These are phyloP conservation scores for Brachyptera risi DNA, from an alignment of 2,888 invertebrate genomes.

Conservation along the genomic window DNA sequence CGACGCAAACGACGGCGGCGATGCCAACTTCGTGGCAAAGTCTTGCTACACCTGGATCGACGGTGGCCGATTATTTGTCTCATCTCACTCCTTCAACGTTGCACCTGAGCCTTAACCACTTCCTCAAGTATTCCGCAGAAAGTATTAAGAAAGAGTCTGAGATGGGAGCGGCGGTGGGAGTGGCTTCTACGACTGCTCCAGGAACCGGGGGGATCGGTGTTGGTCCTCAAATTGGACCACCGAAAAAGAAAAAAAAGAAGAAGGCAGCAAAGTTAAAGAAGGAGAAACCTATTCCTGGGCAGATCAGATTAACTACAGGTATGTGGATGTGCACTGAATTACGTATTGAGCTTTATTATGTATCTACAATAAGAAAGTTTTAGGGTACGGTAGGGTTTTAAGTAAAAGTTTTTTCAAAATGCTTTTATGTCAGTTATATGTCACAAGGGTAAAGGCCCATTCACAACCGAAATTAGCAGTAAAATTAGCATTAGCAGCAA, in stretches of 20 bases:
- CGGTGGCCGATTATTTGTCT: constrained; percentile 80
- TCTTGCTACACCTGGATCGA: constrained; percentile 65
- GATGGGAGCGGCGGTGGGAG: constrained; percentile 39
- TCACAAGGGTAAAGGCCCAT: too few species aligned
- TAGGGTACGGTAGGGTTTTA: too few species aligned
- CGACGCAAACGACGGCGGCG: constrained; percentile 38
- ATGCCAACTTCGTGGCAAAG: constrained; percentile 68
- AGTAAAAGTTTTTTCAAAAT: too few species aligned
- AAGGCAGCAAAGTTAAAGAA: constrained; percentile 74
- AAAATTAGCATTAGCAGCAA: too few species aligned
- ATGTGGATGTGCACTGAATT: too few species aligned
- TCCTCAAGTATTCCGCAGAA: constrained; percentile 73
- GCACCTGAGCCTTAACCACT: constrained; percentile 76
- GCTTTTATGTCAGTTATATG: too few species aligned
- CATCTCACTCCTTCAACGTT: constrained; percentile 69
- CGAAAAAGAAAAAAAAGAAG: constrained; percentile 73
- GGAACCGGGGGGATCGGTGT: constrained; percentile 43
- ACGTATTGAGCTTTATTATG: too few species aligned
- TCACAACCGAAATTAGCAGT: too few species aligned
- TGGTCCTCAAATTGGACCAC: constrained; percentile 40
- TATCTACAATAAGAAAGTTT: too few species aligned
- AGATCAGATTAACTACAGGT: too few species aligned
- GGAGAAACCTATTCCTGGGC: constrained; percentile 78
- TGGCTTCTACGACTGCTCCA: constrained; percentile 41
- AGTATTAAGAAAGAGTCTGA: constrained; percentile 68